phyloP scores from a whole-genome alignment of 2,797 vertebrate genomes.

The Novumbra hubbsi region DNA sequence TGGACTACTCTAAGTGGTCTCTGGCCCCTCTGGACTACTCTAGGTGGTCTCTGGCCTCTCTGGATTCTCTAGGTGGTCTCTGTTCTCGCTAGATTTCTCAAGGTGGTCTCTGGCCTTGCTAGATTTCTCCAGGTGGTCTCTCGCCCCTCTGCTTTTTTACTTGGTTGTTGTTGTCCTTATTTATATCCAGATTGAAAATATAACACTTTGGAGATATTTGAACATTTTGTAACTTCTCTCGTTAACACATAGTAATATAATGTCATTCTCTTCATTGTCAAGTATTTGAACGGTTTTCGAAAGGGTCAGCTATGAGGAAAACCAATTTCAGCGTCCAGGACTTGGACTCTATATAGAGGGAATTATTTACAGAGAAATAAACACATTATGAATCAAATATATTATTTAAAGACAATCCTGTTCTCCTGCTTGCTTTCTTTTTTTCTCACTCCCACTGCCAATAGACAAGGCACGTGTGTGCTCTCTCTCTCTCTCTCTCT shows the following conservation, averaged over 20 bases:
- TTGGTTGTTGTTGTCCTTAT: background rate
- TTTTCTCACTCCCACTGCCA: conserved; percentile 1
- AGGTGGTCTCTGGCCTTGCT: too few species aligned
- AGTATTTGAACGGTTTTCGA: conserved; percentile 20
- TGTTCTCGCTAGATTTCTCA: too few species aligned
- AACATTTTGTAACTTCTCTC: background rate
- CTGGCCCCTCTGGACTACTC: background rate
- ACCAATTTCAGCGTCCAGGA: conserved; percentile 38
- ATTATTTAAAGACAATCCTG: conserved; percentile 49
- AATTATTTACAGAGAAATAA: conserved; percentile 45
- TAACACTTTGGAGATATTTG: background rate
- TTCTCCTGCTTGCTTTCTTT: conserved; percentile 20
- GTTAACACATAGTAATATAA: background rate
- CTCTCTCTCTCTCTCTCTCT: conserved; percentile 27
- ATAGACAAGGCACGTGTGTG: too few species aligned
- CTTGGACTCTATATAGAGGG: conserved; percentile 29
- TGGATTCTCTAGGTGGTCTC: background rate
- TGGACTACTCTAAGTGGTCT: background rate
- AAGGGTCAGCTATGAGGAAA: conserved; percentile 33
- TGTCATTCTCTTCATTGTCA: conserved; percentile 33
- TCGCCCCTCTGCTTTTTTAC: background rate
- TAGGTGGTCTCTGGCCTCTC: background rate
- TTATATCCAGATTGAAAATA: background rate
- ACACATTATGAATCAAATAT: conserved; percentile 48
- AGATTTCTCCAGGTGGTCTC: background rate